Evolutionary conservation across 2,797 vertebrate genomes (phyloP).

Genomic region (Coregonus suidteri): DNA sequence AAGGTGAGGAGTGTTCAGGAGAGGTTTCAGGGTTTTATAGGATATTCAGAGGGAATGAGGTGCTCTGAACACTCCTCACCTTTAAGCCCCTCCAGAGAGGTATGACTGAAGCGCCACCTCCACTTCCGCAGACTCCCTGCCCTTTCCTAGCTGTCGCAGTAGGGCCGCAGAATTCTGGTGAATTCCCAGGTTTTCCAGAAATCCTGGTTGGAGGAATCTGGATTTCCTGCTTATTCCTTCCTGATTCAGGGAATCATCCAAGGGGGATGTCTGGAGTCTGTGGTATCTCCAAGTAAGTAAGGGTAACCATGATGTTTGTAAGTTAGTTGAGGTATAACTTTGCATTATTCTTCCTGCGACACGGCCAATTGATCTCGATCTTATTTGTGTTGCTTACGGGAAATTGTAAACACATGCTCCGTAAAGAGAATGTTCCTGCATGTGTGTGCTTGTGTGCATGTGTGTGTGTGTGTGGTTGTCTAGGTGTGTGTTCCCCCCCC

Average conservation of each 20-base stretch:
- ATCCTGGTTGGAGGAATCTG: background rate
- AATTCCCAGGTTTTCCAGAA: background rate
- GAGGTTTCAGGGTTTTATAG: background rate
- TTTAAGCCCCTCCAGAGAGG: too few species aligned
- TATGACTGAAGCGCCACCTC: too few species aligned
- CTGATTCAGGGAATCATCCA: background rate
- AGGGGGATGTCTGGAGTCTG: background rate
- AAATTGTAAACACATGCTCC: background rate
- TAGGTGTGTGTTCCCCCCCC: constrained; percentile 52
- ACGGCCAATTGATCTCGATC: too few species aligned
- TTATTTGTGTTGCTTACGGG: background rate
- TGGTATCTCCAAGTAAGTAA: background rate
- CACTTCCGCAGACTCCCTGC: too few species aligned
- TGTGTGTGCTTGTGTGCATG: constrained; percentile 2
- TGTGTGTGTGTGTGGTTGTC: constrained; percentile 11
- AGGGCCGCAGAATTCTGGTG: background rate
- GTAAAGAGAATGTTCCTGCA: background rate
- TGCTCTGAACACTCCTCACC: background rate
- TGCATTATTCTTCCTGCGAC: background rate
- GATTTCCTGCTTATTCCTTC: background rate
- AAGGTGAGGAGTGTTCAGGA: background rate
- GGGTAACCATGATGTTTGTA: background rate
- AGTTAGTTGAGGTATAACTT: background rate
- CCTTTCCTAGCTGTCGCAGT: too few species aligned
- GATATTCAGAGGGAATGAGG: background rate